Evolutionary conservation across 2,888 invertebrate species (phyloP).

Genomic region (Zygogramma bicolorata): DNA sequence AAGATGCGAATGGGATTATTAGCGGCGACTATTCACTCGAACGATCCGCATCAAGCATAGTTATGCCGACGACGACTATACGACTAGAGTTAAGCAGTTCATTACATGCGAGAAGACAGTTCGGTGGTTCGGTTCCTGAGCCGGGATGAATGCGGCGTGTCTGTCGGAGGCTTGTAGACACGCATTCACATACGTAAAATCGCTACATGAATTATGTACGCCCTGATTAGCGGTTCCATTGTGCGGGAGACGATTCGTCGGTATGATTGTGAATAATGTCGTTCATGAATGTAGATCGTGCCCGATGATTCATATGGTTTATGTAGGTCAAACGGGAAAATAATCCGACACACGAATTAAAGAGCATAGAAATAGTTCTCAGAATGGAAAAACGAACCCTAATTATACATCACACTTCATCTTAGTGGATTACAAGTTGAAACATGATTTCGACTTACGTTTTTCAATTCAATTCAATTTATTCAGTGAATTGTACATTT

Average conservation of each 20-base stretch:
- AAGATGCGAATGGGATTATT: conserved; percentile 49
- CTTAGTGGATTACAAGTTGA: too few species aligned
- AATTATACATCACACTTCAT: too few species aligned
- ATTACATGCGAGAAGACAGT: conserved; percentile 39
- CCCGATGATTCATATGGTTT: too few species aligned
- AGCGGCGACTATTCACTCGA: conserved; percentile 38
- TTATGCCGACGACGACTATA: conserved; percentile 37
- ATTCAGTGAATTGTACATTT: too few species aligned
- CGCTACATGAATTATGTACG: conserved; percentile 29
- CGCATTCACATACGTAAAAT: conserved; percentile 31
- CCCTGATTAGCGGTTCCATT: conserved; percentile 23
- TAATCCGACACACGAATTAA: too few species aligned
- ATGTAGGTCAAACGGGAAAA: too few species aligned
- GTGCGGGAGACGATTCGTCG: conserved; percentile 21
- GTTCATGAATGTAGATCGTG: too few species aligned
- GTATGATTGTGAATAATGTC: conserved; percentile 16
- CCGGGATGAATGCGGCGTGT: conserved; percentile 33
- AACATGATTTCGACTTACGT: too few species aligned
- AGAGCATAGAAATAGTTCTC: too few species aligned
- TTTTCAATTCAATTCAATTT: too few species aligned
- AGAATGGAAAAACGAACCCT: too few species aligned
- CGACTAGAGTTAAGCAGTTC: conserved; percentile 42
- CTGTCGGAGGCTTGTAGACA: conserved; percentile 28
- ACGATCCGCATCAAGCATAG: conserved; percentile 10
- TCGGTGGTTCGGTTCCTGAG: conserved; percentile 36